Base-by-base conservation (phyloP, 2,113 vertebrate genomes). In the Syngnathus scovelli region DNA sequence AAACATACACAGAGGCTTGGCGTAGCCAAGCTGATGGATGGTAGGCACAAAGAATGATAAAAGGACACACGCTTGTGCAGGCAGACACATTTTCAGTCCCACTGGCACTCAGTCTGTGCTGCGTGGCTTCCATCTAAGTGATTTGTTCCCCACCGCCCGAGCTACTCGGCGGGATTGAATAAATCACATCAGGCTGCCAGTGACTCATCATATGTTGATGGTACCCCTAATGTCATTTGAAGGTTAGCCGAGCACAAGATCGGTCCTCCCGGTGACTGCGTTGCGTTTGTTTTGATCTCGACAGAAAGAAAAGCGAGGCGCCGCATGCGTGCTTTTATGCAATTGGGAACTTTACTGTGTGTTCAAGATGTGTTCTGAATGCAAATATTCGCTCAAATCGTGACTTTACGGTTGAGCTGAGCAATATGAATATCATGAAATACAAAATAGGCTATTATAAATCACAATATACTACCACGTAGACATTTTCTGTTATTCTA, bases 151-250 rank as follows among this genome's bases (percentile, higher is more conserved):
- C 56, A 27, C 48, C 58, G 83, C 86, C 83, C 66, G 36, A 81
- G 82, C 82, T 77, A 67, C 81, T 79, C 61, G 52, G 70, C 67
- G 73, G 74, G 74, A 84, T 87, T 86, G 76, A 84, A 88, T 87
- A 83, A 89, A 87, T 89, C 82, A 83, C 82, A 78, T 81, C 72
- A 78, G 76, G 65, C 79, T 80, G 72, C 70, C 77, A 72, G 74
- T 68, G 69, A 83, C 85, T 80, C 85, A 73, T 82, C 69, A 56
- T 49, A 78, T 80, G 79, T 77, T 79, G 79, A 79, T 66, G 27
- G 71, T 73, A 78, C 49, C 64, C 71, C 72, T 82, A 77, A 87
- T 86, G 90, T 88, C 85, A 80, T 90, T 89, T 89, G 88, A 90
- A 90, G 88, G 87, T 89, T 80, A 87, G 75, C 54, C 76, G 79